Percentiles rank a stretch among this genome's conserved stretches.
Conservation (phyloP, 2,888 invertebrate species). For the Congeria kusceri region DNA sequence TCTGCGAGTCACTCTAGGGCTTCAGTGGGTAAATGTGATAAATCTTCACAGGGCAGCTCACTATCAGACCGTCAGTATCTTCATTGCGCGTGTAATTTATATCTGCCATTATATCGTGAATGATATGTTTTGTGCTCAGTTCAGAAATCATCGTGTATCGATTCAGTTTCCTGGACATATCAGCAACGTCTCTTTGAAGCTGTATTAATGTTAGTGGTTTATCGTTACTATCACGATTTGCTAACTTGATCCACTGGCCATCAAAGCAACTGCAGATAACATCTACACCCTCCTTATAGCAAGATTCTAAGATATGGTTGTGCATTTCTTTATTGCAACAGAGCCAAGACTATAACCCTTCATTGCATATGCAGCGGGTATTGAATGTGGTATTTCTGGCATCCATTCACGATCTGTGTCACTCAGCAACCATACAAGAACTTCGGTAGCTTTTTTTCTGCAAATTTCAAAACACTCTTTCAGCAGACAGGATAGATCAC, state of each 20-base stretch:
- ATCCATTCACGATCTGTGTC: constrained; percentile 2
- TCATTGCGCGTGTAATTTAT: too few relatives aligned
- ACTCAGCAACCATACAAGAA: constrained; percentile 19
- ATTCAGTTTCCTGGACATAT: background rate
- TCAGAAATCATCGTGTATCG: background rate
- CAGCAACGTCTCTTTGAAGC: constrained; percentile 11
- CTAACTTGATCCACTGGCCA: constrained; percentile 12
- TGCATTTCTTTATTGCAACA: background rate
- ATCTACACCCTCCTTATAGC: background rate
- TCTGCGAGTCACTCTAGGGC: too few relatives aligned
- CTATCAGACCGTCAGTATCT: too few relatives aligned
- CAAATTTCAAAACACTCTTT: constrained; percentile 1
- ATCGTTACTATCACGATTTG: background rate
- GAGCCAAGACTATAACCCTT: too few relatives aligned
- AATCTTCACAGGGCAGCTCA: too few relatives aligned
- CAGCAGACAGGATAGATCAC: background rate
- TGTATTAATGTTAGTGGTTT: constrained; percentile 13
- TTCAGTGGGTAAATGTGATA: too few relatives aligned
- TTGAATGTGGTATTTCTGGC: too few relatives aligned
- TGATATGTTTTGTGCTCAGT: background rate
- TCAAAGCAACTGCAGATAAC: constrained; percentile 5
- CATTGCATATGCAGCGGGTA: too few relatives aligned
- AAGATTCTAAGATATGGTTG: constrained; percentile 9
- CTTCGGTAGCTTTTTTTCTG: constrained; percentile 20
- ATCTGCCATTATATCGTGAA: background rate